Evolutionary conservation across 2,797 vertebrate species (phyloP).

Genomic region (Galagoides demidoff): DNA sequence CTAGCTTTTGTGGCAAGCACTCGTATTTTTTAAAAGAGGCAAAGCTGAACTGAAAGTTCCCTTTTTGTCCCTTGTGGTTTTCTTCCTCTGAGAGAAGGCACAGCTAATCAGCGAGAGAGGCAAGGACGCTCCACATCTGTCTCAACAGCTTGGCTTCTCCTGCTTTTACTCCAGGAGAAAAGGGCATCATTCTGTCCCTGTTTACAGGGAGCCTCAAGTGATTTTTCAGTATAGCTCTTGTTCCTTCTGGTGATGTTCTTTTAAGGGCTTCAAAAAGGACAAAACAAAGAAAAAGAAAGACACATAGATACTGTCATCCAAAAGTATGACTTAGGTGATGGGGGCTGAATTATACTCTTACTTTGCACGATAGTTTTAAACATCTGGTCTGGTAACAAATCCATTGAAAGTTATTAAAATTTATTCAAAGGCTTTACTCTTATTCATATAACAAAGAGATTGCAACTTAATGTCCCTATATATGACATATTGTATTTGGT

Average conservation of each 20-base stretch:
- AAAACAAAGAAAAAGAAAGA: conserved; percentile 14
- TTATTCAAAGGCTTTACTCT: not conserved
- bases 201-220: not conserved
- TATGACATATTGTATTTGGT: not conserved
- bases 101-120: not conserved
- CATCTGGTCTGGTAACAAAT: conserved; percentile 10
- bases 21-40: not conserved
- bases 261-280: not conserved
- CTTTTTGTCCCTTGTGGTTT: not conserved
- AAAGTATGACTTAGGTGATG: not conserved
- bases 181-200: not conserved
- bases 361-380: conserved; percentile 4
- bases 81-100: not conserved
- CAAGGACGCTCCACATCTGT: not conserved
- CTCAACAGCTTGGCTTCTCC: not conserved
- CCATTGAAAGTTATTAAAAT: conserved; percentile 20
- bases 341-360: not conserved
- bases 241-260: not conserved
- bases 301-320: not conserved
- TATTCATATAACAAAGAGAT: not conserved
- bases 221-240: not conserved
- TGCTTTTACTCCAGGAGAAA: not conserved
- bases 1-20: not conserved
- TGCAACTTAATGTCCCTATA: not conserved
- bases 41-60: not conserved